Base-by-base conservation (phyloP, 37 sponge, comb jelly and placozoan genomes). In the Geodia barretti region DNA sequence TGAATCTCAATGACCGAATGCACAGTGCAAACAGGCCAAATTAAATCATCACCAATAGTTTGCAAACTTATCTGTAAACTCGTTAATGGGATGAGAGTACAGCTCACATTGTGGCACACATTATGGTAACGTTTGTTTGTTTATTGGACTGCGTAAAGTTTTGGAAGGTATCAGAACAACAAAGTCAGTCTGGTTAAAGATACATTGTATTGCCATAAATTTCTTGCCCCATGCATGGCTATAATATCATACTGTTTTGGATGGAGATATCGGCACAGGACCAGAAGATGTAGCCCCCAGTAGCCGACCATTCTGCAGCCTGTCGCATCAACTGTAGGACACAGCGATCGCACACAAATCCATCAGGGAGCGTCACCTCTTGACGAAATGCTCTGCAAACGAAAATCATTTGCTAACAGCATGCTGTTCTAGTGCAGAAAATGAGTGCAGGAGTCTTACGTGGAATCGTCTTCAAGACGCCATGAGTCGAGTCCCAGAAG, bases 261-360 rank as follows among this genome's bases (percentile, higher is more conserved):
- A 91, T 78, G 34, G 74, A 24, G 23, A 87, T 43, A 59, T 85
- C 88, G 42, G 92, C 88, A 82, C 92, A 91, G 62, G 74, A 70
- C 84, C 84, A 87, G 80, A 91, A 91, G 64, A 77, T 41, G 84
- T 91, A 91, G 20, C 70, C 70, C 4, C 79, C 76, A 25, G 83
- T 33, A 41, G 77, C 80, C 0, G 74, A 43, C 92, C 92, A 91
- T 47, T 91, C 92, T 31, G 58, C 77, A 32, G 92, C 92, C n/a
- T 91, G 68, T 28, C 92, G 69, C 20, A 87, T 23, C 31, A 91
- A 62, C 41, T 85, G 92, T n/a, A 91, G 69, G 20, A 62, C 33
- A 35, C 92, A 91, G 1, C 63, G 43, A 4, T 88, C 84, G 78
- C 92, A 91, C 47, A 31, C 42, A 38, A 88, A 83, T 41, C 41